These are phyloP conservation scores for Sclerodermus sp. DNA, from an alignment of 2,888 invertebrate genomes.

Conservation along the genomic window DNA sequence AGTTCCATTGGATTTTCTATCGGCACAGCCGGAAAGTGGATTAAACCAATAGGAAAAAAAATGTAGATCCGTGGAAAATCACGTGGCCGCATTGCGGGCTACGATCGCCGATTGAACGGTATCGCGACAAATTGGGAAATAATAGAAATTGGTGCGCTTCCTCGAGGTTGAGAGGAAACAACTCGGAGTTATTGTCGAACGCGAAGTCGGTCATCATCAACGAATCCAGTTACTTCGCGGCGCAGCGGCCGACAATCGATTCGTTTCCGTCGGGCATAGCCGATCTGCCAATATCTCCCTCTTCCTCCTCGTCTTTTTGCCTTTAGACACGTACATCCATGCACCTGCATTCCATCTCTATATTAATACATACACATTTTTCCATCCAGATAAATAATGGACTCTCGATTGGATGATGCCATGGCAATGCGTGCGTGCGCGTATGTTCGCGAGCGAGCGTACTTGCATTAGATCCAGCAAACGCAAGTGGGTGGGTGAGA, in stretches of 20 bases:
- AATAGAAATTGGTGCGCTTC: not conserved
- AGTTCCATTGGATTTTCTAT: too few relatives aligned
- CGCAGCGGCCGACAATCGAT: slow-evolving; percentile 38
- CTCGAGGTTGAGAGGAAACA: slow-evolving; percentile 21
- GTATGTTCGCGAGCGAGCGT: too few relatives aligned
- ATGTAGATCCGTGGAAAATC: not conserved
- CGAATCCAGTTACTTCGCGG: slow-evolving; percentile 42
- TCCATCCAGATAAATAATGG: too few relatives aligned
- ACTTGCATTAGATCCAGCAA: too few relatives aligned
- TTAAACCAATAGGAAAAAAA: too few relatives aligned
- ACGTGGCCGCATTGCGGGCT: not conserved
- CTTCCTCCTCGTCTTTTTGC: too few relatives aligned
- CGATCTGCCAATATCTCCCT: slow-evolving; percentile 38
- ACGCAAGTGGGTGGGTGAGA: too few relatives aligned
- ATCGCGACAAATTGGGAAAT: not conserved
- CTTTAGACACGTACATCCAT: too few relatives aligned
- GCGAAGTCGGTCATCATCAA: slow-evolving; percentile 41
- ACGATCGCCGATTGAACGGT: not conserved
- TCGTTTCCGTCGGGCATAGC: slow-evolving; percentile 45
- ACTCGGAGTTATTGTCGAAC: slow-evolving; percentile 19
- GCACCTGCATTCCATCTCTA: not conserved
- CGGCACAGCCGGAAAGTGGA: too few relatives aligned
- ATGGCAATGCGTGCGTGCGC: too few relatives aligned
- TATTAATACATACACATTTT: not conserved
- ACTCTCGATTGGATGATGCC: too few relatives aligned